Evolutionary conservation across 2,888 invertebrate species (phyloP).

Genomic region (Argyra leucocephala): DNA sequence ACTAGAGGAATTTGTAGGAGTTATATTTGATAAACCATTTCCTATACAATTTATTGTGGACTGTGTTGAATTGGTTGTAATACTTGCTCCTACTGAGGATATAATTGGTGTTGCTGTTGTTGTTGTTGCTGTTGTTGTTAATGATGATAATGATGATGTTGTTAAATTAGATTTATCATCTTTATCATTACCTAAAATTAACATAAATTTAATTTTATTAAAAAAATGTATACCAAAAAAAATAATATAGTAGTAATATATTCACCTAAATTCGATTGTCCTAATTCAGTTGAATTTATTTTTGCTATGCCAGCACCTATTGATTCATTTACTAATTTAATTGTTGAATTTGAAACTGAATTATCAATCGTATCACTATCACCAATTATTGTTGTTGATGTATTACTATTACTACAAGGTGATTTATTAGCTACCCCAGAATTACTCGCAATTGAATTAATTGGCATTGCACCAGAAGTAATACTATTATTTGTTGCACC

Average conservation of each 20-base stretch:
- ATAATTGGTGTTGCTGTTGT: background rate
- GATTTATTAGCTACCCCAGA: conserved; percentile 16
- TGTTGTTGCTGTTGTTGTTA: background rate
- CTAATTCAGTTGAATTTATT: conserved; percentile 19
- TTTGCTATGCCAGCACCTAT: conserved; percentile 28
- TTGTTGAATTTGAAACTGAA: conserved; percentile 22
- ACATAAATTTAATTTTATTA: too few relatives aligned
- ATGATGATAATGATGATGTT: too few relatives aligned
- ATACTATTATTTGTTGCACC: conserved; percentile 16
- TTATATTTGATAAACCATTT: conserved; percentile 8
- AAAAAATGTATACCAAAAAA: too few relatives aligned
- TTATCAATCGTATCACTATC: conserved; percentile 16
- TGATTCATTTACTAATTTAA: conserved; percentile 34
- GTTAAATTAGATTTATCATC: background rate
- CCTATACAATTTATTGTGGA: background rate
- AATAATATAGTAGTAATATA: background rate
- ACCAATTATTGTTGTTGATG: conserved; percentile 23
- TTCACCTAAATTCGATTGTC: conserved; percentile 5
- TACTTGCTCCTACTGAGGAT: background rate
- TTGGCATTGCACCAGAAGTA: conserved; percentile 21
- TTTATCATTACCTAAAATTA: background rate
- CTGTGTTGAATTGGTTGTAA: background rate
- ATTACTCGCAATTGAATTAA: conserved; percentile 23
- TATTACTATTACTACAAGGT: conserved; percentile 21
- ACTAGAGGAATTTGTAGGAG: conserved; percentile 7